Base-by-base conservation (phyloP, 2,888 invertebrate species). In the Ichneumoninae sp. region DNA sequence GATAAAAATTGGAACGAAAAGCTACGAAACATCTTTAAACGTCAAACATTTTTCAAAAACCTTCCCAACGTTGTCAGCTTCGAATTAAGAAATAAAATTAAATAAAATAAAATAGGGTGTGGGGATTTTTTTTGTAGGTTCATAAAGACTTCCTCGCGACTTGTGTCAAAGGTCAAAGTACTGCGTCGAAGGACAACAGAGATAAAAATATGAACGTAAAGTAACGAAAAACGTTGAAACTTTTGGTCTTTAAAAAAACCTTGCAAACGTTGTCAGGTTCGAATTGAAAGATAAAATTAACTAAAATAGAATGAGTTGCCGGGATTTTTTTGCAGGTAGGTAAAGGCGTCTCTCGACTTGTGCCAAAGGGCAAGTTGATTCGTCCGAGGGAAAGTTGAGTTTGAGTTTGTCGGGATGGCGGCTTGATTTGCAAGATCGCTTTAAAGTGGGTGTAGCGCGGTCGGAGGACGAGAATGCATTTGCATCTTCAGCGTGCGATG, bases 391-490 rank as follows among this genome's bases (percentile, higher is more conserved):
- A 47, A 47, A 33, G 33, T 33, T 30, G 30, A 44, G 10, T 26
- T 19, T 8, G 26, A 47, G 16, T 7, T 40, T 36, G 44, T 60
- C 44, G 72, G 57, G 71, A 26, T 60, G 16, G n/a, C 22, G 16
- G 57, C 16, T 40, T 40, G 40, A 71, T 40, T 57, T n/a, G 60
- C 72, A 57, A 60, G 72, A 72, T 72, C 72, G 47, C 62, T 62
- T 16, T 19, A 50, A 62, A 65, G 19, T 66, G 66, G 22, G 7
- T 54, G 19, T 7, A 8, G 19, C 22, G 54, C 19, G 19, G 16
- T 52, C 52, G 16, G 10, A 8, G 54, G 22, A 8, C 1, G 54
- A 22, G 22, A 54, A 71, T 71, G 40, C 57, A 16, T 47, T 47
- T 47, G 44, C 44, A 47, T 3, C 44, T 16, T 47, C 44, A 4